Base-by-base conservation (phyloP, 2,888 invertebrate species). In the Anthophora plumipes region DNA sequence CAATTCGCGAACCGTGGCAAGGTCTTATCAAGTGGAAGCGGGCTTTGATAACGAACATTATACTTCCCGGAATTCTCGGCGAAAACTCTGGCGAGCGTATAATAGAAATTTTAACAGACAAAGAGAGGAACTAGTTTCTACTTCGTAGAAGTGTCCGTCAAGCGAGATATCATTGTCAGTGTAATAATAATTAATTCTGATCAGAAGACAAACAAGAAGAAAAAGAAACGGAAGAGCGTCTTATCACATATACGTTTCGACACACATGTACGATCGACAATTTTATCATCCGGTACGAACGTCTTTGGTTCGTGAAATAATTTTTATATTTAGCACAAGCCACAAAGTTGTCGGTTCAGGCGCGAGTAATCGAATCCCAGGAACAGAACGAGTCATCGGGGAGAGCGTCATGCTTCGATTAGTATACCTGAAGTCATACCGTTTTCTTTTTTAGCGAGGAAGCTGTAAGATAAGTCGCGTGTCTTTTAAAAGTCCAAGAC, bases 321-420 rank as follows among this genome's bases (percentile, higher is more conserved):
- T 83, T 84, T 73, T 87, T 88, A 87, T 88, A 83, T 89, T 89
- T 85, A 84, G 84, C 71, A 39, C 67, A 48, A 57, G 71, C 52
- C 64, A 61, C 78, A 57, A 63, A 55, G 48, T 12, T 43, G 43
- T 43, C 14, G n/a, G 43, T 71, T 78, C 73, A 71, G 68, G 66
- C n/a, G 60, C 68, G 63, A 43, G 54, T 68, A 57, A 80, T 61
- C 73, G 77, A 83, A 85, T 88, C 72, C n/a, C 67, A 48, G 48
- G 75, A 77, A 86, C 78, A 31, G 55, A 14, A 66, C 68, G 80
- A 86, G 68, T 84, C 84, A 86, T 78, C 79, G 71, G 61, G 31
- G 31, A 59, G 50, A 61, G 61, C 82, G 83, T 83, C 84, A 82
- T 57, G 59, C 48, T 67, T 82, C 82, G 73, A 63, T 82, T 55